These are phyloP conservation scores for Hycleus cichorii DNA, from an alignment of 1,140 invertebrate genomes.

Conservation along the genomic window DNA sequence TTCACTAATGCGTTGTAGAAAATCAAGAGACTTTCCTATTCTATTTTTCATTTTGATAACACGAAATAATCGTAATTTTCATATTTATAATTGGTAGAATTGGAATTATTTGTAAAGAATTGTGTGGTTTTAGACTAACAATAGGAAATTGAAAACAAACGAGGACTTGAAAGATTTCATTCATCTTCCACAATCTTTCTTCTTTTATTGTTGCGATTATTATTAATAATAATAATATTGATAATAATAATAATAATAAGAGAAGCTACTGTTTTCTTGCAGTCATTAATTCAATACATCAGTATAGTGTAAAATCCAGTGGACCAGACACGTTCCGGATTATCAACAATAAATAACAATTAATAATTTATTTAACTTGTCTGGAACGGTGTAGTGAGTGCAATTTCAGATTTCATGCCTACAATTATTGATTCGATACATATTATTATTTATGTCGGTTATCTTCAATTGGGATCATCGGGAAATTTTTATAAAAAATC, in stretches of 20 bases:
- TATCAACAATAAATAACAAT: conserved; percentile 17
- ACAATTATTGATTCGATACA: conserved; percentile 37
- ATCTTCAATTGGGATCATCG: too few species aligned
- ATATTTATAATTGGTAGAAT: too few species aligned
- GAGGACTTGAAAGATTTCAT: conserved; percentile 14
- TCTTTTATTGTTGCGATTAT: conserved; percentile 4
- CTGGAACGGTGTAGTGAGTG: conserved; percentile 17
- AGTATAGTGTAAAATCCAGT: conserved; percentile 15
- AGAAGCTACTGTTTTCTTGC: conserved; percentile 24
- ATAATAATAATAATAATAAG: not conserved
- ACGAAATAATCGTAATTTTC: too few species aligned
- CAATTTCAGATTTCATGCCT: conserved; percentile 37
- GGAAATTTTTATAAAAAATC: too few species aligned
- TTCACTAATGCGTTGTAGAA: too few species aligned
- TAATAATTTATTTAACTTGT: conserved; percentile 10
- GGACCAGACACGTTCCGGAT: conserved; percentile 6
- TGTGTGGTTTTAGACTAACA: conserved; percentile 8
- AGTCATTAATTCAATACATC: conserved; percentile 26
- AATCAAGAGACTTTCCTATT: too few species aligned
- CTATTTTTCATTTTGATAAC: too few species aligned
- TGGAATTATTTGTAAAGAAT: not conserved
- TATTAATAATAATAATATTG: not conserved
- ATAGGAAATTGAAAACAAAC: conserved; percentile 22
- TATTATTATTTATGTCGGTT: conserved; percentile 24
- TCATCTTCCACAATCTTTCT: conserved; percentile 16